Conservation (phyloP, 2,797 vertebrate species). For the Chaetophractus vellerosus region DNA sequence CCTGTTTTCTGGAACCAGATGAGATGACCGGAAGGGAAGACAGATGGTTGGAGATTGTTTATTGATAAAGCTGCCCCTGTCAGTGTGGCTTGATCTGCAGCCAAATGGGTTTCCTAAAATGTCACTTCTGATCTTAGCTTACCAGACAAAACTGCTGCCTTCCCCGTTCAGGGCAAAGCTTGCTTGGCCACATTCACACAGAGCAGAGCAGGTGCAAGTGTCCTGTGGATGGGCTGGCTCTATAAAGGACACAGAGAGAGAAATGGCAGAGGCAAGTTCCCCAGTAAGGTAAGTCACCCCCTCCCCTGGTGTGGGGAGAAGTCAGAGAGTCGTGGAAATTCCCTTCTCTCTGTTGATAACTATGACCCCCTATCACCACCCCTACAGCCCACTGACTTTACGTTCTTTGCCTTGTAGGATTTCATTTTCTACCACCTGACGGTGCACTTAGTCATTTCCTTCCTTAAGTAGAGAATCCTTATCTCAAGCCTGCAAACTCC, state of each 20-base stretch:
- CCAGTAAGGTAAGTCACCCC: background rate
- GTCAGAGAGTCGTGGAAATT: background rate
- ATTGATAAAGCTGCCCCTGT: conserved; percentile 45
- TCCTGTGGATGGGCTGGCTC: background rate
- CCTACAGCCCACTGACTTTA: background rate
- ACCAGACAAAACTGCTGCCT: background rate
- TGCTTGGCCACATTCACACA: background rate
- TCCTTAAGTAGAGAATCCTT: conserved; percentile 3
- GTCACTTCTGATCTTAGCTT: background rate
- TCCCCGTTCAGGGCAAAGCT: background rate
- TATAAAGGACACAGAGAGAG: background rate
- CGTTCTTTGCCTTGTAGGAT: background rate
- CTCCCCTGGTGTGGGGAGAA: background rate
- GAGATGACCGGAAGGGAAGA: conserved; percentile 3
- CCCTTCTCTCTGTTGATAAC: background rate
- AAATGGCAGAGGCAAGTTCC: background rate
- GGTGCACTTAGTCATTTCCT: conserved; percentile 27
- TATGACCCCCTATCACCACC: background rate
- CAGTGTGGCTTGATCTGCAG: background rate
- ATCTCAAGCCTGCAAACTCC: background rate
- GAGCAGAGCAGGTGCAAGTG: background rate
- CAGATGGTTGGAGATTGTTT: background rate
- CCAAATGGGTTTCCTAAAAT: conserved; percentile 60
- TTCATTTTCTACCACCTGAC: background rate
- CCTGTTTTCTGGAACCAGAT: conserved; percentile 45